Conservation (phyloP, 2,888 invertebrate genomes). For the Galeruca laticollis region DNA sequence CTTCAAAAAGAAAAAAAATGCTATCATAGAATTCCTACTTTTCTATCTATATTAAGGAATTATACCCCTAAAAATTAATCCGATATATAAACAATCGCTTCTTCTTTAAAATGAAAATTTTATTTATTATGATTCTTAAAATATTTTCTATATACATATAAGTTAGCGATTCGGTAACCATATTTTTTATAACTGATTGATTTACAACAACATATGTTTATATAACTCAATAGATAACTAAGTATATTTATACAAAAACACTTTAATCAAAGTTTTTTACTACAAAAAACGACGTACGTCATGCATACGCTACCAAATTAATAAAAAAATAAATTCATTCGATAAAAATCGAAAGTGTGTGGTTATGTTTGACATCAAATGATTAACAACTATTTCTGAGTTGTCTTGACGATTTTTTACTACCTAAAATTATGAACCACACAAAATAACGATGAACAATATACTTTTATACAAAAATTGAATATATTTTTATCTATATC, state of each 20-base stretch:
- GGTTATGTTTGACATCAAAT: too few species aligned
- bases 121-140: background rate
- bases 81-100: background rate
- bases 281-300: background rate
- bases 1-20: conserved; percentile 41
- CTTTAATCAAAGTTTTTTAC: background rate
- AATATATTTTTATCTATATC: too few species aligned
- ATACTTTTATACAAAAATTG: too few species aligned
- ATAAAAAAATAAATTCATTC: too few species aligned
- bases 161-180: conserved; percentile 3
- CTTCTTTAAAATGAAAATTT: background rate
- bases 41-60: conserved; percentile 49
- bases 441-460: too few species aligned
- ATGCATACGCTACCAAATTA: too few species aligned
- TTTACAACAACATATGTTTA: background rate
- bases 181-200: background rate
- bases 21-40: conserved; percentile 52
- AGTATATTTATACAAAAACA: background rate
- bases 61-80: conserved; percentile 19
- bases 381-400: too few species aligned
- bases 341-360: too few species aligned
- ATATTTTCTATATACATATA: conserved; percentile 2
- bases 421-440: too few species aligned
- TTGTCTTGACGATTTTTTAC: too few species aligned
- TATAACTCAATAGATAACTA: background rate